Conservation (phyloP, 2,888 invertebrate genomes). For the Neoascia interrupta region DNA sequence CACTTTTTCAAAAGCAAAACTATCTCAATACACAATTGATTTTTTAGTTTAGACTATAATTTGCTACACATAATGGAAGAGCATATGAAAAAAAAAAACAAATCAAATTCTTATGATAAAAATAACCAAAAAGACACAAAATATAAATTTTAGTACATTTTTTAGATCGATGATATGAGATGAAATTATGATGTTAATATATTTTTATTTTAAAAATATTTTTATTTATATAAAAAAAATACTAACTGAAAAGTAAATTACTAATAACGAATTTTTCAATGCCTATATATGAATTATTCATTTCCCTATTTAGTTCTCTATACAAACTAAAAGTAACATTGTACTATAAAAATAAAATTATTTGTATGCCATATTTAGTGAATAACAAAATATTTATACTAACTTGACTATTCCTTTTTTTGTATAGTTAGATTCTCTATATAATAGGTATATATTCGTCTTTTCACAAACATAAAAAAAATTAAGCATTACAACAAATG, state of each 20-base stretch:
- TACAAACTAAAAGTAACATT: slow-evolving; percentile 48
- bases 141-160: slow-evolving; percentile 22
- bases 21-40: slow-evolving; percentile 27
- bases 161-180: too few species aligned
- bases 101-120: slow-evolving; percentile 49
- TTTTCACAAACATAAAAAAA: slow-evolving; percentile 21
- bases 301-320: slow-evolving; percentile 63
- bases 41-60: slow-evolving; percentile 31
- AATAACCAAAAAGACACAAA: slow-evolving; percentile 27
- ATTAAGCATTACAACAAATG: slow-evolving; percentile 15
- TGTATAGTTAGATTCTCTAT: slow-evolving; percentile 21
- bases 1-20: slow-evolving; percentile 1
- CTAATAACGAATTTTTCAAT: slow-evolving; percentile 62
- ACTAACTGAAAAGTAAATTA: slow-evolving; percentile 5
- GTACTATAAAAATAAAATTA: slow-evolving; percentile 5
- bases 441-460: too few species aligned
- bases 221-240: slow-evolving; percentile 5
- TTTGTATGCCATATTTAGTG: slow-evolving; percentile 11
- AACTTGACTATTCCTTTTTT: slow-evolving; percentile 29
- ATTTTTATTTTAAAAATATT: slow-evolving; percentile 13
- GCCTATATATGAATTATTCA: slow-evolving; percentile 54
- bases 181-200: too few species aligned
- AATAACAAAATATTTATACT: too few species aligned
- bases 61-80: too few species aligned
- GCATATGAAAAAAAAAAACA: slow-evolving; percentile 10